Evolutionary conservation across 2,797 vertebrate species (phyloP), one percentile per base, ranked within the genome.

Genomic region (Spheniscus humboldti): DNA sequence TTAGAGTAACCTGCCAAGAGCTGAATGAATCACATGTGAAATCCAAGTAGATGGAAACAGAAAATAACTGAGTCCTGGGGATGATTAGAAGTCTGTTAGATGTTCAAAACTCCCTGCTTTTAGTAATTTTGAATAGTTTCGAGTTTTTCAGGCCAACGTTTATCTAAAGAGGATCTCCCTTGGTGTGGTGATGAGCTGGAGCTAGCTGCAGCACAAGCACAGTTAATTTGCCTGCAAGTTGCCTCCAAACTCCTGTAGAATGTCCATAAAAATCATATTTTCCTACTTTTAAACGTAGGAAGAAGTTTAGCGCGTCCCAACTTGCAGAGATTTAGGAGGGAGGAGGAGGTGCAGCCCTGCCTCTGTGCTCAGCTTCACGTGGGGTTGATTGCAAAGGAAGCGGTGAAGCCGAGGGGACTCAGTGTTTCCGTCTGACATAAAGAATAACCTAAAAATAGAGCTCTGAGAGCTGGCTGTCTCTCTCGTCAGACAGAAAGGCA

Each of bases 351-450:
- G 35, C 86, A 75, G 75, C 71, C 31, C 24, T 45, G 45, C 9
- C 56, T 47, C 31, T 7, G 23, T 33, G 64, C 68, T 86, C 35
- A 9, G 39, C 80, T 74, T 78, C 78, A 17, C 10, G 0, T 18
- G 52, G 45, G 16, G 31, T 5, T 8, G 37, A 5, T 56, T 3
- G 3, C 71, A 68, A 7, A 41, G 78, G 82, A 80, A 60, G 39
- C 1, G 0, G 28, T 1, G 1, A 64, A 67, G 66, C 69, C 0
- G 2, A 19, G 5, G 43, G 52, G 10, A 37, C 31, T 59, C 1
- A 1, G 11, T 28, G 7, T 18, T 85, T 35, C 48, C n/a, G 15
- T 62, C 39, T 48, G 30, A 41, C 7, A 4, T n/a, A 9, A 57
- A 47, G 78, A 67, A 77, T 10, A 69, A 50, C 43, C 66, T 75